These are phyloP conservation scores for Diorhabda elongata DNA, from an alignment of 1,140 invertebrate species.

Conservation along the genomic window DNA sequence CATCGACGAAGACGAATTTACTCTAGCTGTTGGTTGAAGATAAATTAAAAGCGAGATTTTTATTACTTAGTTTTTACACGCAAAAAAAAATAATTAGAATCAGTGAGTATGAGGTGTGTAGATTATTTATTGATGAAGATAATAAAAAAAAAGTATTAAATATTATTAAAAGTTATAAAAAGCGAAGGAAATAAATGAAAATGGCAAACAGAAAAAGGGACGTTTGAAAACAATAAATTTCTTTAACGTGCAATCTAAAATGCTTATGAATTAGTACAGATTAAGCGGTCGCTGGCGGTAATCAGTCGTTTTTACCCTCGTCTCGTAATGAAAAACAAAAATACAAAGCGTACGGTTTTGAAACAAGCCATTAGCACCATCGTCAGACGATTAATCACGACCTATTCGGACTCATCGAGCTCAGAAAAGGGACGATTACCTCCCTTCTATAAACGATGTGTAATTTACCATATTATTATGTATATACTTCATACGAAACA, in stretches of 20 bases:
- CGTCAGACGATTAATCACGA: background rate
- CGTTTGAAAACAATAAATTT: no score
- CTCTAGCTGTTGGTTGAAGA: no score
- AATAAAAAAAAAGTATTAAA: background rate
- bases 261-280: background rate
- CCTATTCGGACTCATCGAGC: background rate
- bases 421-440: background rate
- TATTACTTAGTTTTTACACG: no score
- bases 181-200: background rate
- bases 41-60: no score
- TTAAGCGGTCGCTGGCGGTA: background rate
- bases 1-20: no score
- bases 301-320: background rate
- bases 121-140: conserved; percentile 5
- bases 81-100: background rate
- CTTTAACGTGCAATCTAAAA: no score
- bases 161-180: conserved; percentile 17
- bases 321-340: background rate
- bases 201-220: no score
- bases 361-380: conserved; percentile 1
- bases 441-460: background rate
- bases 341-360: background rate
- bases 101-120: conserved; percentile 1
- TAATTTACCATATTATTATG: background rate
- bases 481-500: no score